Evolutionary conservation across 2,888 invertebrate species (phyloP).

Genomic region (Drosophila melanosoma): DNA sequence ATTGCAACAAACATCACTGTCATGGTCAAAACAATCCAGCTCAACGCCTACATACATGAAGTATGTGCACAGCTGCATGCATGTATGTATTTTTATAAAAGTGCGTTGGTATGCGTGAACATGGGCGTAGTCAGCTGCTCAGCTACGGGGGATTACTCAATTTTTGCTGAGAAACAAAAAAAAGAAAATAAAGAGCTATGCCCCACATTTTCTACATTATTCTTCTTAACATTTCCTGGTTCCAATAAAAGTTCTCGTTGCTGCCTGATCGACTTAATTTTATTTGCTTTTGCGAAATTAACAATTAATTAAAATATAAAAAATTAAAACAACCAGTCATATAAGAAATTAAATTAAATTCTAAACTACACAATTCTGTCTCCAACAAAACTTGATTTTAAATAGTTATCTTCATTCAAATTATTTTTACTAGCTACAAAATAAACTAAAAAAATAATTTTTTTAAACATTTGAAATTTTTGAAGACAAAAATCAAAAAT

Average conservation of each 20-base stretch:
- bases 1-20: conserved; percentile 12
- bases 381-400: background rate
- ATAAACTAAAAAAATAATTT: background rate
- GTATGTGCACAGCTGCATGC: background rate
- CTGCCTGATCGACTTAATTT: background rate
- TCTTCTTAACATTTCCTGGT: background rate
- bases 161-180: background rate
- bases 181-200: background rate
- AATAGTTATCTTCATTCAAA: background rate
- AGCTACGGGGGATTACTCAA: background rate
- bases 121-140: background rate
- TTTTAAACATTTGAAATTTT: background rate
- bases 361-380: background rate
- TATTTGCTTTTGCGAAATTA: background rate
- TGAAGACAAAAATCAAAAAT: background rate
- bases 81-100: background rate
- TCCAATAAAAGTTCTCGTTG: background rate
- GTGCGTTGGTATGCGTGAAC: background rate
- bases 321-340: background rate
- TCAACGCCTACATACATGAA: background rate
- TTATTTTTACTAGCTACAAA: background rate
- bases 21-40: conserved; percentile 28
- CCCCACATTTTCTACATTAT: background rate
- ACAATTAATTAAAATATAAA: background rate
- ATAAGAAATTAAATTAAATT: background rate